These are phyloP conservation scores for Sternotherus odoratus DNA, from an alignment of 2,797 vertebrate species.

Conservation along the genomic window DNA sequence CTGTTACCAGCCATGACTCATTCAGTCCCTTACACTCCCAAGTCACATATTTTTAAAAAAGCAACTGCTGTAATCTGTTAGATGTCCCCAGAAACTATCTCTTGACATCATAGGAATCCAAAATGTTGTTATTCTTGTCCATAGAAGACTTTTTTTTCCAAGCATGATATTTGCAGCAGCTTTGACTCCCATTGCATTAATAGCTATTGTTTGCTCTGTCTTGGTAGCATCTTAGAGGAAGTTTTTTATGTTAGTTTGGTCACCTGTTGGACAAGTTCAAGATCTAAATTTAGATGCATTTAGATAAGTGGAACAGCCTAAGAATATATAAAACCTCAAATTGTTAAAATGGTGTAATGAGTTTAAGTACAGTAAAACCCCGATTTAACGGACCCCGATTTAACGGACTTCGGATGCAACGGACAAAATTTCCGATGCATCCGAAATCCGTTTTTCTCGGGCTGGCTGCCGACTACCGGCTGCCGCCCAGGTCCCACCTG, in stretches of 20 bases:
- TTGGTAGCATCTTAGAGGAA: not conserved
- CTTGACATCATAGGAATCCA: not conserved
- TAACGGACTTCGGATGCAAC: too few relatives aligned
- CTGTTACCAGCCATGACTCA: not conserved
- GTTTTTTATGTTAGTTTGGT: not conserved
- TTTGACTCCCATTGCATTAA: not conserved
- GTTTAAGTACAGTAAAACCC: too few relatives aligned
- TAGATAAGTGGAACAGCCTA: not conserved
- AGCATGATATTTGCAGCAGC: not conserved
- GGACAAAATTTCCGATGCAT: too few relatives aligned
- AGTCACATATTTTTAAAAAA: not conserved
- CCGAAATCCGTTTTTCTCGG: too few relatives aligned
- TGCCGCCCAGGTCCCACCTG: too few relatives aligned
- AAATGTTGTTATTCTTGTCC: not conserved
- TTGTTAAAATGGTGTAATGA: not conserved
- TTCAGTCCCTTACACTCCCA: not conserved
- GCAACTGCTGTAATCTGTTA: not conserved
- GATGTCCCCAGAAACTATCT: not conserved
- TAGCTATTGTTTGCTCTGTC: not conserved
- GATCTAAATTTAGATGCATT: not conserved
- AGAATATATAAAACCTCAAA: not conserved
- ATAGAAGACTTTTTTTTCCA: not conserved
- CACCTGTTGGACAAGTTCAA: not conserved
- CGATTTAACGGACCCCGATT: too few relatives aligned
- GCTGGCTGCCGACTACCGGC: too few relatives aligned